Evolutionary conservation across 1,140 invertebrate species (phyloP), one percentile per base, ranked within the genome.

Genomic region (Ostrea denselamellosa): DNA sequence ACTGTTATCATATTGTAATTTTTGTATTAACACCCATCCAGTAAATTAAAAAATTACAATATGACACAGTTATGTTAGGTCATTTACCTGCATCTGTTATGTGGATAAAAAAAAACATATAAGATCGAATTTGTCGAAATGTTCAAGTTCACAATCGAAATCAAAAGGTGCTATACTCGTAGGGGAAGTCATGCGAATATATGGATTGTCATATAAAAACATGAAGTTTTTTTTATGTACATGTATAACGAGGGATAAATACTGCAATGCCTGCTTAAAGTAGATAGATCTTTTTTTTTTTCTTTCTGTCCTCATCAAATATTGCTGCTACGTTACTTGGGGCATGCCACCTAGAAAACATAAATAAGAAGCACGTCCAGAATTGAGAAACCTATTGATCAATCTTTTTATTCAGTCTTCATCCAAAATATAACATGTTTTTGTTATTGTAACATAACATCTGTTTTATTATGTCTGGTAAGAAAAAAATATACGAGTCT

Each of bases 311-410:
- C 22, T 77, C 28, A 34, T 34, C 68, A 77, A 71, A 62, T 62
- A 62, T n/a, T 14, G 25, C 28, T 28, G 10, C 14, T 34, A 4
- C n/a, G 28, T 77, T 77, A 77, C 68, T 34, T 77, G 68, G 22
- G 25, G 25, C 68, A 77, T 28, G 68, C 28, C 25, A 77, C 68
- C 68, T 77, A 77, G 22, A 77, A 77, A 77, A 77, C 68, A 71
- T 25, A 77, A 77, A 77, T 4, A 71, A 77, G 12, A 34, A 77
- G 10, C 22, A 22, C 68, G 22, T 77, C 68, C 68, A 77, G 25
- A 8, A 34, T 19, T 19, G 58, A 77, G 2, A 77, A 34, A 34
- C 22, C 25, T 28, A 8, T 10, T 28, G 12, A 71, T 22, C 14
- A 28, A 28, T 77, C 28, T 9, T 0, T 77, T 77, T 77, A 77